Evolutionary conservation across 2,888 invertebrate genomes (phyloP).

Genomic region (Rhingia rostrata): DNA sequence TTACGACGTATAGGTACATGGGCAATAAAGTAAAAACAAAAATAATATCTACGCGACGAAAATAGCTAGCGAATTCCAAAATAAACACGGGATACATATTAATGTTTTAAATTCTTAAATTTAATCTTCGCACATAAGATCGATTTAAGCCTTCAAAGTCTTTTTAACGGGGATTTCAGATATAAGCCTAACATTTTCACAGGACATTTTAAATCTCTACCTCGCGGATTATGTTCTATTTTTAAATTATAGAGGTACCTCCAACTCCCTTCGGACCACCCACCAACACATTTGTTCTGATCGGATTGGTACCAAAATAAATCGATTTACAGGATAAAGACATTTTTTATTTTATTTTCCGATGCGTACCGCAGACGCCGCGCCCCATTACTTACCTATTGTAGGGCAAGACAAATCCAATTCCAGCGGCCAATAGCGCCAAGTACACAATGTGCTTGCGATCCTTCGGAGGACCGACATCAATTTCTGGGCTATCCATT

Average conservation of each 20-base stretch:
- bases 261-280: not conserved
- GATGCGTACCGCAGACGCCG: slow-evolving; percentile 7
- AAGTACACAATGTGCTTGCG: slow-evolving; percentile 82
- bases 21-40: not conserved
- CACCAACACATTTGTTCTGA: not conserved
- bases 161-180: no score
- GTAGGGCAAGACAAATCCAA: slow-evolving; percentile 95
- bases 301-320: slow-evolving; percentile 34
- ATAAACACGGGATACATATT: slow-evolving; percentile 45
- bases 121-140: no score
- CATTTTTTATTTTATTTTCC: not conserved
- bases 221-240: slow-evolving; percentile 33
- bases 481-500: slow-evolving; percentile 82
- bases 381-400: slow-evolving; percentile 87
- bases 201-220: no score
- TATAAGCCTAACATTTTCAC: no score
- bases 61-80: not conserved
- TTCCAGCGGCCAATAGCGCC: slow-evolving; percentile 90
- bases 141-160: no score
- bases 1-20: slow-evolving; percentile 5
- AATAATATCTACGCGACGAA: no score
- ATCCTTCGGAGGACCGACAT: slow-evolving; percentile 82
- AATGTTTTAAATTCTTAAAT: slow-evolving; percentile 49
- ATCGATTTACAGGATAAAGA: slow-evolving; percentile 49
- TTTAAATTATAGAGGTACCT: slow-evolving; percentile 17